Conservation (phyloP, 2,113 vertebrate genomes). For the Holacanthus passer region DNA sequence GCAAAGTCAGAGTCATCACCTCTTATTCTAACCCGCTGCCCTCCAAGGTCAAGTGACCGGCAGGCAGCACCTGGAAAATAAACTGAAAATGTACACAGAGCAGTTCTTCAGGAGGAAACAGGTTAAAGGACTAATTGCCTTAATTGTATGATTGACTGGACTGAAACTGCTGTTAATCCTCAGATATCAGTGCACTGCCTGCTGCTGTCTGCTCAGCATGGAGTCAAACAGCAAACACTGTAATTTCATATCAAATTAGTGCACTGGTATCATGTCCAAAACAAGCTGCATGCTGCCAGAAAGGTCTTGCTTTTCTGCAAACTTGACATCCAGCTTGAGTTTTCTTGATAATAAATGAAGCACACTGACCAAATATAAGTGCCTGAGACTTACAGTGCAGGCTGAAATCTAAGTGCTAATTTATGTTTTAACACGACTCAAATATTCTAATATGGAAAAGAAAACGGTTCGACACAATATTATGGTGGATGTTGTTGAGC, state of each 20-base stretch:
- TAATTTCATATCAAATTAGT: neutral
- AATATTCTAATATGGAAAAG: neutral
- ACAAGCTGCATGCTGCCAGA: conserved; percentile 2
- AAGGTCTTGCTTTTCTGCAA: neutral
- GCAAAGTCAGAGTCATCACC: conserved; percentile 7
- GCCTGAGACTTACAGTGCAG: neutral
- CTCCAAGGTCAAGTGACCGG: conserved; percentile 61
- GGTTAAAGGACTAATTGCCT: neutral
- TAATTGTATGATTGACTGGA: conserved; percentile 10
- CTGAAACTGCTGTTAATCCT: neutral
- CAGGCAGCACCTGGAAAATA: conserved; percentile 11
- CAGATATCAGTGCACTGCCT: neutral
- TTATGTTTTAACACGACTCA: neutral
- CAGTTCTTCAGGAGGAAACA: neutral
- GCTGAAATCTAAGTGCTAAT: neutral
- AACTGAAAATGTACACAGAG: neutral
- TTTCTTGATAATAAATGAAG: neutral
- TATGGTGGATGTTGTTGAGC: neutral
- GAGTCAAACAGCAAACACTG: neutral
- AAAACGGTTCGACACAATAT: neutral
- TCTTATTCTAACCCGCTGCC: conserved; percentile 15
- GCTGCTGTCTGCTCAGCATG: neutral
- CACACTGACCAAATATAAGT: neutral
- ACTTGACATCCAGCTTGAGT: neutral
- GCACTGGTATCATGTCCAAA: neutral